These are phyloP conservation scores for Zaprionus capensis DNA, from an alignment of 1,140 invertebrate genomes.

Conservation along the genomic window DNA sequence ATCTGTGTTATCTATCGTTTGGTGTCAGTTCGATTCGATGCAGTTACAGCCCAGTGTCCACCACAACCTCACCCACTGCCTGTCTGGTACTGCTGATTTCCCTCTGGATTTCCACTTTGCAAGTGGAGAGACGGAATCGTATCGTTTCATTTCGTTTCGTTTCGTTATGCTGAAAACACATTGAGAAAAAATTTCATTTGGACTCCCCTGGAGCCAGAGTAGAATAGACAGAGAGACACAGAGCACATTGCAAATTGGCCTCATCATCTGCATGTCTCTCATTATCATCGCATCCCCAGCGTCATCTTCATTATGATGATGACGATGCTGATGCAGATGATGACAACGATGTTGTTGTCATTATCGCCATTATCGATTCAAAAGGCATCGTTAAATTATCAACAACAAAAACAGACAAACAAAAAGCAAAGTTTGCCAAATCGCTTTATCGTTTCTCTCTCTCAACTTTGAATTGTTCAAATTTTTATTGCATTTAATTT, in stretches of 20 bases:
- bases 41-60: not conserved
- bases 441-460: conserved; percentile 30
- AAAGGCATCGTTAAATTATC: conserved; percentile 40
- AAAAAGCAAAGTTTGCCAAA: conserved; percentile 23
- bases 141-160: conserved; percentile 7
- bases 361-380: conserved; percentile 23
- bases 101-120: conserved; percentile 43
- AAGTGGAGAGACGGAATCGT: conserved; percentile 14
- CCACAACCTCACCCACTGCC: not conserved
- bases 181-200: conserved; percentile 49
- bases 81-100: conserved; percentile 38
- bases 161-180: conserved; percentile 34
- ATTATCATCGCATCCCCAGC: conserved; percentile 29
- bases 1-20: not conserved
- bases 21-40: not conserved
- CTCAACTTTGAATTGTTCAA: conserved; percentile 15
- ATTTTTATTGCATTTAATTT: conserved; percentile 26
- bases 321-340: conserved; percentile 13
- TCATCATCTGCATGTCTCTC: conserved; percentile 22
- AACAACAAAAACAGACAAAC: not conserved
- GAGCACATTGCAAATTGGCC: conserved; percentile 40
- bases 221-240: not conserved
- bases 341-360: conserved; percentile 2
- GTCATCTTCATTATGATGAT: conserved; percentile 29
- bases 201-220: conserved; percentile 19